phyloP scores from a whole-genome alignment of 2,797 vertebrate species.

The Tympanoctomys barrerae region DNA sequence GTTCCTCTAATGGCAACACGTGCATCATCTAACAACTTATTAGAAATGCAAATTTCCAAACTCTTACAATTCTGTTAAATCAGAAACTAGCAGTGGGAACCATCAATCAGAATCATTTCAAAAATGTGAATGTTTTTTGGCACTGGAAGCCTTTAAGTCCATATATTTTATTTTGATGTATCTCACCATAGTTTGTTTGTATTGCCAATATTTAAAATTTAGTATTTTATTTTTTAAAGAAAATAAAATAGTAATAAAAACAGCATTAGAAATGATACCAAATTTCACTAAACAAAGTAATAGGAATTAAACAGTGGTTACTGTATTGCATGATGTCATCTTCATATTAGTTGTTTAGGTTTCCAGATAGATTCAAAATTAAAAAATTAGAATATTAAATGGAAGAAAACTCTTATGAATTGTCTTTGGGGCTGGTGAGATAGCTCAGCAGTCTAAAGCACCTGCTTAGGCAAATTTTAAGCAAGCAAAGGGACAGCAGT shows the following conservation, averaged over 20 bases:
- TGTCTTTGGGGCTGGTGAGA: background rate
- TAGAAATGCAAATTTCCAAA: conserved; percentile 11
- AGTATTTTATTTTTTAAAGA: background rate
- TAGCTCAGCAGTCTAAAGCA: no score
- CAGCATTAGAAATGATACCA: no score
- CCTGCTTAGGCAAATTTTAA: no score
- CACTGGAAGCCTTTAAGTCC: background rate
- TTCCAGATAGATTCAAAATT: no score
- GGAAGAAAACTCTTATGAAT: background rate
- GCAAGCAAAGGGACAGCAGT: no score
- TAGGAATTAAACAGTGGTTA: no score
- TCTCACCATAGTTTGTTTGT: conserved; percentile 30
- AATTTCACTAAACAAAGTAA: no score
- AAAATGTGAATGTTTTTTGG: background rate
- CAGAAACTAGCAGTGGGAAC: background rate
- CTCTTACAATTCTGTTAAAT: background rate
- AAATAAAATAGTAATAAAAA: no score
- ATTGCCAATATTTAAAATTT: background rate
- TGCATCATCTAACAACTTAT: background rate
- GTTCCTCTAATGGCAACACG: background rate
- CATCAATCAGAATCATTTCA: background rate
- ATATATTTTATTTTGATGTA: background rate
- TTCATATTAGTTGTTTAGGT: no score
- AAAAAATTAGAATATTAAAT: background rate
- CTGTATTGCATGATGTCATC: no score